Percentiles rank a stretch among this genome's conserved stretches.
Evolutionary conservation across 2,888 invertebrate species (phyloP).

Genomic region (Notodonta dromedarius): DNA sequence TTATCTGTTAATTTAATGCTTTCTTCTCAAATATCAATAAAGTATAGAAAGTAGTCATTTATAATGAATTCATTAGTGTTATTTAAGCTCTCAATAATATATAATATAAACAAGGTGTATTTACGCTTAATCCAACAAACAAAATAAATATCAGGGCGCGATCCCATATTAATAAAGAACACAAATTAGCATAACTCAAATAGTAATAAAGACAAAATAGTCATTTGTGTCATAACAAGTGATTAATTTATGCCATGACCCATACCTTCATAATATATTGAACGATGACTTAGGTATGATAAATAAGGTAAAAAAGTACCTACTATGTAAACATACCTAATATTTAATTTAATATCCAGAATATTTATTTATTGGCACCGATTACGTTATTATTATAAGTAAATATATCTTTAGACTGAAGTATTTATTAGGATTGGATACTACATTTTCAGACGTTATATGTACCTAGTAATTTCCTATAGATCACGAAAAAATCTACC

Average conservation of each 20-base stretch:
- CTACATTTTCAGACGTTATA: no score
- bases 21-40: no score
- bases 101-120: slow-evolving; percentile 6
- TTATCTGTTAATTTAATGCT: no score
- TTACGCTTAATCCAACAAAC: slow-evolving; percentile 19
- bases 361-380: neutral
- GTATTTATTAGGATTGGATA: no score
- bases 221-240: slow-evolving; percentile 9
- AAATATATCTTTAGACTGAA: no score
- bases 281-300: slow-evolving; percentile 5
- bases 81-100: neutral
- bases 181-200: slow-evolving; percentile 12
- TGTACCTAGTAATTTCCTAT: no score
- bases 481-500: no score
- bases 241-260: slow-evolving; percentile 19
- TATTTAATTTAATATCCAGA: neutral
- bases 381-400: no score
- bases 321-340: neutral
- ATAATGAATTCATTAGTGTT: neutral
- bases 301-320: neutral
- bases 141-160: slow-evolving; percentile 22
- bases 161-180: slow-evolving; percentile 22
- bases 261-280: slow-evolving; percentile 13
- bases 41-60: no score
- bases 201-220: slow-evolving; percentile 11